Percentiles rank a stretch among this genome's conserved stretches.
Evolutionary conservation across 2,888 invertebrate species (phyloP).

Genomic region (Xanthostigma xanthostigma): DNA sequence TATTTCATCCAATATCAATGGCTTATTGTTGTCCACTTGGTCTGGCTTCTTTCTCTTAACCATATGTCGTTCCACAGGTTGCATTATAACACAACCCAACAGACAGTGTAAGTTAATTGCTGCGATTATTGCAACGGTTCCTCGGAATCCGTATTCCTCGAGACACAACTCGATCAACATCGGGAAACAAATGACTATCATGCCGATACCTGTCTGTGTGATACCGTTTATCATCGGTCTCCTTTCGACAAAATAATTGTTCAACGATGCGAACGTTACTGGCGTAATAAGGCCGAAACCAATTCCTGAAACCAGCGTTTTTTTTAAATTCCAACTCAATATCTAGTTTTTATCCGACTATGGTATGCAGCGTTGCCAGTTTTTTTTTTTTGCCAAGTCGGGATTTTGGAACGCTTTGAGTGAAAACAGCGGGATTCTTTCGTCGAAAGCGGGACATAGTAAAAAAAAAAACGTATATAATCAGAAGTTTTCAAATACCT

Average conservation of each 20-base stretch:
- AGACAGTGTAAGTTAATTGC: conserved; percentile 51
- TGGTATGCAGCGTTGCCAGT: too few relatives aligned
- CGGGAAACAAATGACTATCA: conserved; percentile 54
- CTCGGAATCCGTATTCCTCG: conserved; percentile 50
- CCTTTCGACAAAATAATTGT: conserved; percentile 54
- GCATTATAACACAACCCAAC: conserved; percentile 54
- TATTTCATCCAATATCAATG: too few relatives aligned
- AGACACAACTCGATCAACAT: conserved; percentile 44
- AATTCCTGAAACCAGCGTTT: conserved; percentile 34
- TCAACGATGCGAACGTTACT: conserved; percentile 56
- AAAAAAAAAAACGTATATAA: too few relatives aligned
- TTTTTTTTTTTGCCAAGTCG: too few relatives aligned
- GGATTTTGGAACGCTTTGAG: too few relatives aligned
- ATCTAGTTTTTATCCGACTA: too few relatives aligned
- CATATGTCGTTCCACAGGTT: conserved; percentile 60
- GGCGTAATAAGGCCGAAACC: conserved; percentile 62
- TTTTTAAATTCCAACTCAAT: too few relatives aligned
- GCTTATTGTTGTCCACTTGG: too few relatives aligned
- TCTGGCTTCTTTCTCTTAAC: conserved; percentile 21
- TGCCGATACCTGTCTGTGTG: conserved; percentile 54
- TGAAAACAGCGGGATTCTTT: too few relatives aligned
- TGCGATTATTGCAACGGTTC: conserved; percentile 49
- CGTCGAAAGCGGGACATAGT: too few relatives aligned
- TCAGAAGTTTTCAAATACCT: too few relatives aligned
- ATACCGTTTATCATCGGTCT: conserved; percentile 59